Conservation (phyloP, 2,797 vertebrate genomes). For the Kryptopterus vitreolus region DNA sequence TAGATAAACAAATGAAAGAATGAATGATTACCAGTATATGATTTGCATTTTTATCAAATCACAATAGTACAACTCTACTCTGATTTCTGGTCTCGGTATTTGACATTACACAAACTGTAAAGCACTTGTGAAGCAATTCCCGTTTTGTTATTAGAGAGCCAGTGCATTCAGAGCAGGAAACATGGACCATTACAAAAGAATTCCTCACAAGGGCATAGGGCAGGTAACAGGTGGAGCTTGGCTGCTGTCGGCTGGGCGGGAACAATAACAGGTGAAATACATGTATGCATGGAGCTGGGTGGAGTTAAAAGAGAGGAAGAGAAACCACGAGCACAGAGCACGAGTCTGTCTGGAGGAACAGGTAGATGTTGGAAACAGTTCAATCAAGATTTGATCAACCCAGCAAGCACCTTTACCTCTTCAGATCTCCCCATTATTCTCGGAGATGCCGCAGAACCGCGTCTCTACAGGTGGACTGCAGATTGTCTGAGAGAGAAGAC, state of each 20-base stretch:
- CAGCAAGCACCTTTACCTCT: constrained; percentile 31
- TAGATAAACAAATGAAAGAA: background rate
- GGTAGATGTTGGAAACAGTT: constrained; percentile 11
- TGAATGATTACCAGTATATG: background rate
- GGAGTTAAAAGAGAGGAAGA: constrained; percentile 37
- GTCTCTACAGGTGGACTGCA: constrained; percentile 3
- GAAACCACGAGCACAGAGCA: constrained; percentile 17
- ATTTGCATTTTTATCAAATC: background rate
- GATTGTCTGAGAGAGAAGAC: constrained; percentile 1
- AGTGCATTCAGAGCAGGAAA: constrained; percentile 8
- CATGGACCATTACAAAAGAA: background rate
- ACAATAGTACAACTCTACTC: background rate
- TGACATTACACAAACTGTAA: background rate
- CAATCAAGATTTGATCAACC: background rate
- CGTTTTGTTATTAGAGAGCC: background rate
- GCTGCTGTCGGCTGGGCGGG: constrained; percentile 7
- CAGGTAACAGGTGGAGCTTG: constrained; percentile 29
- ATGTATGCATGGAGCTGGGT: constrained; percentile 30
- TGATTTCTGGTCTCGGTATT: background rate
- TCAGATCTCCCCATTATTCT: constrained; percentile 29
- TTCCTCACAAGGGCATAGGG: constrained; percentile 4
- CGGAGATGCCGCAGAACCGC: constrained; percentile 51
- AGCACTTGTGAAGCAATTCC: background rate
- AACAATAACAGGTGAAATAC: constrained; percentile 29
- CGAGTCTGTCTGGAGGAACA: constrained; percentile 56